These are phyloP conservation scores for Prosopocoilus inquinatus DNA, from an alignment of 2,888 invertebrate genomes.

Conservation along the genomic window DNA sequence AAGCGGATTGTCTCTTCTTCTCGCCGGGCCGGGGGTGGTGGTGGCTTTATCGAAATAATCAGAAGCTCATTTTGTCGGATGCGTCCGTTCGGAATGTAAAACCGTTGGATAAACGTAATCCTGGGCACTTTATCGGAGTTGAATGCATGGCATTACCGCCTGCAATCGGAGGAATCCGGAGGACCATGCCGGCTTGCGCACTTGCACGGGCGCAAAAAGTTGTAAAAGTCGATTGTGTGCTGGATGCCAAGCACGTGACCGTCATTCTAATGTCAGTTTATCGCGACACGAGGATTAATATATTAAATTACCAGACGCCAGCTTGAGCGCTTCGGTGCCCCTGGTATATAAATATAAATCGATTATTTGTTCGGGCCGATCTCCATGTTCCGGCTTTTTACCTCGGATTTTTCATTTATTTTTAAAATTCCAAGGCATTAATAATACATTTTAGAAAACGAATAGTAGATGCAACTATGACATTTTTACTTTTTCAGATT, in stretches of 20 bases:
- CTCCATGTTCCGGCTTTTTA: too few species aligned
- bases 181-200: neutral
- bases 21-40: neutral
- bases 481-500: too few species aligned
- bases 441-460: too few species aligned
- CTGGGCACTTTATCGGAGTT: constrained; percentile 13
- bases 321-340: too few species aligned
- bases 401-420: too few species aligned
- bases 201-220: constrained; percentile 15
- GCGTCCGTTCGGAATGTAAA: constrained; percentile 17
- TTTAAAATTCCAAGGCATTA: too few species aligned
- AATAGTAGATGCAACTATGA: too few species aligned
- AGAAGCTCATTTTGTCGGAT: neutral
- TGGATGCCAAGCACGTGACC: constrained; percentile 31
- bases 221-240: constrained; percentile 28
- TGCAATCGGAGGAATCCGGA: neutral
- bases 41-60: neutral
- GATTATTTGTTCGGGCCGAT: too few species aligned
- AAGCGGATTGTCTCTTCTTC: neutral
- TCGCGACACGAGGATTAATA: too few species aligned
- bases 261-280: constrained; percentile 24
- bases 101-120: constrained; percentile 23
- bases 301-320: too few species aligned
- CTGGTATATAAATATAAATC: too few species aligned
- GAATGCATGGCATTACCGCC: neutral